These are phyloP conservation scores for Nannobrachium achirus DNA, from an alignment of 2,113 vertebrate species.

Conservation along the genomic window DNA sequence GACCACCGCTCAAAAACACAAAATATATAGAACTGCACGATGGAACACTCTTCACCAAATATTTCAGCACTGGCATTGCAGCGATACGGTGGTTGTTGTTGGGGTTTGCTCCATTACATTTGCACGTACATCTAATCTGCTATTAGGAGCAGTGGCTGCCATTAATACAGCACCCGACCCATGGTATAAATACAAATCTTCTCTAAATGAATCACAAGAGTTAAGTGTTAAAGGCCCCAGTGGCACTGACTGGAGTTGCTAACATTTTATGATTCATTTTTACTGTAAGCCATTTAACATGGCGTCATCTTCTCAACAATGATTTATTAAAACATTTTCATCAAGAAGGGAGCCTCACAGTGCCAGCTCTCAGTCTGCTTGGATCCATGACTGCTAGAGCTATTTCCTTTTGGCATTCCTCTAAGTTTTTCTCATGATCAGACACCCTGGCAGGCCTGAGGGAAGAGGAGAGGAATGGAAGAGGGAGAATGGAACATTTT, in stretches of 20 bases:
- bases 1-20: no score
- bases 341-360: conserved; percentile 17
- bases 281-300: not conserved
- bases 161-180: no score
- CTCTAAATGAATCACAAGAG: not conserved
- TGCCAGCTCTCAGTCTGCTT: conserved; percentile 32
- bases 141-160: no score
- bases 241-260: not conserved
- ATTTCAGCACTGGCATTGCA: no score
- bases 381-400: conserved; percentile 41
- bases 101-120: no score
- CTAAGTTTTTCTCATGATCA: conserved; percentile 53
- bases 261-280: not conserved
- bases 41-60: no score
- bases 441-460: conserved; percentile 39
- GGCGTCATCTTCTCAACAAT: conserved; percentile 14
- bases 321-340: not conserved
- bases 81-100: no score
- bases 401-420: conserved; percentile 65
- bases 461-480: conserved; percentile 33
- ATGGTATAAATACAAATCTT: not conserved
- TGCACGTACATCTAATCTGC: no score
- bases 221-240: not conserved
- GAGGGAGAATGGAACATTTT: conserved; percentile 39
- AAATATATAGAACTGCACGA: no score